Conservation (phyloP, 2,888 invertebrate species). For the Encarsia formosa region DNA sequence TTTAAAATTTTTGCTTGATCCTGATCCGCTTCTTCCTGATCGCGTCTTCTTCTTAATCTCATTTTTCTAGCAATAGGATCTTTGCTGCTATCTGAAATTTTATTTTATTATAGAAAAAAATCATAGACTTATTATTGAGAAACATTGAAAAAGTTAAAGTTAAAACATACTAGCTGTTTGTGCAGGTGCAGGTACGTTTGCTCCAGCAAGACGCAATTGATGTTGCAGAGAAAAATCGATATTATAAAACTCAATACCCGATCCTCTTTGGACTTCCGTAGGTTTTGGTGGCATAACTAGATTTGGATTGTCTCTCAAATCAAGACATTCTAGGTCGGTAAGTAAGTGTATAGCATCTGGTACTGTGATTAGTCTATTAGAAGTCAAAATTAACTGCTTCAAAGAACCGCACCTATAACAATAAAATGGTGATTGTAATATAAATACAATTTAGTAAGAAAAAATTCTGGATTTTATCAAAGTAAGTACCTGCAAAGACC, state of each 20-base stretch:
- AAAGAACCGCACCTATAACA: conserved; percentile 80
- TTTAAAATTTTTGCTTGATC: conserved; percentile 85
- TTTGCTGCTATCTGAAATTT: conserved; percentile 59
- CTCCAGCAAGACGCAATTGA: conserved; percentile 88
- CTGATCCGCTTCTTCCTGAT: conserved; percentile 77
- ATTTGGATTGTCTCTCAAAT: conserved; percentile 89
- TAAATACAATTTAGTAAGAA: background rate
- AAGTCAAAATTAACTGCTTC: conserved; percentile 87
- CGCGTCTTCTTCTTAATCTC: conserved; percentile 76
- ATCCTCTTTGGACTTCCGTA: conserved; percentile 69
- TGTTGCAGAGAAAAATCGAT: conserved; percentile 97
- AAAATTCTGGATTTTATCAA: background rate
- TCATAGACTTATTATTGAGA: background rate
- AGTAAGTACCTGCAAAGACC: conserved; percentile 77
- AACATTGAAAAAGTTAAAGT: background rate
- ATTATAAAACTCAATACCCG: conserved; percentile 91
- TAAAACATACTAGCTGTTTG: conserved; percentile 67
- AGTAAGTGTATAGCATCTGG: conserved; percentile 96
- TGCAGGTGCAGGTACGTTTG: conserved; percentile 71
- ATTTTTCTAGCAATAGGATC: conserved; percentile 95
- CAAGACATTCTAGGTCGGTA: conserved; percentile 82
- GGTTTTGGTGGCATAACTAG: conserved; percentile 98
- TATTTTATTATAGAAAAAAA: background rate
- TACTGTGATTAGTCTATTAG: conserved; percentile 89
- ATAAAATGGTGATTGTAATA: conserved; percentile 5